Percentiles rank a stretch among this genome's conserved stretches.
Conservation (phyloP, 2,888 invertebrate species). For the Hanleya hanleyi region DNA sequence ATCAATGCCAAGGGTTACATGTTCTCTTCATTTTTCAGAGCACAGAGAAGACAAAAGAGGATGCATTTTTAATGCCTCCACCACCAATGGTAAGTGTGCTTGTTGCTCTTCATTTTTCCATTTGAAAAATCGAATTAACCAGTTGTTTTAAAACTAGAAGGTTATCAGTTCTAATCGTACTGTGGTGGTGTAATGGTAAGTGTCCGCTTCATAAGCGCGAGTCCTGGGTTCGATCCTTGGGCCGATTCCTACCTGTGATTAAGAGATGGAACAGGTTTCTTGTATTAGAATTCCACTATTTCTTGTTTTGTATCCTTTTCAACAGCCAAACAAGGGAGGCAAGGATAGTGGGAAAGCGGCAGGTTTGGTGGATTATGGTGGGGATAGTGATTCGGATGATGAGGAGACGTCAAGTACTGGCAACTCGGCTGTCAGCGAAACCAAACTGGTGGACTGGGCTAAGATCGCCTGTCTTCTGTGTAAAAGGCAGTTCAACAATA, state of each 20-base stretch:
- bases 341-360: background rate
- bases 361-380: constrained; percentile 79
- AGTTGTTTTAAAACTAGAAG: no score
- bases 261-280: no score
- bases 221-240: no score
- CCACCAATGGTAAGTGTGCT: constrained; percentile 51
- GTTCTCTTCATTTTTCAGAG: constrained; percentile 4
- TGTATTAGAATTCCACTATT: no score
- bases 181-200: no score
- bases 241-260: no score
- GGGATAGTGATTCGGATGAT: constrained; percentile 82
- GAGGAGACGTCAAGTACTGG: constrained; percentile 47
- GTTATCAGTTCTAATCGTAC: no score
- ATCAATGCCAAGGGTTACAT: background rate
- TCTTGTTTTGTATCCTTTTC: no score
- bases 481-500: constrained; percentile 93
- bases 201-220: no score
- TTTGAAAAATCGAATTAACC: no score
- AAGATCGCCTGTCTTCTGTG: constrained; percentile 95
- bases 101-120: no score
- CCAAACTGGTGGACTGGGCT: constrained; percentile 81
- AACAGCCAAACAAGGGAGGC: background rate
- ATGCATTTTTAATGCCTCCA: constrained; percentile 68
- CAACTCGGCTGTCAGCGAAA: constrained; percentile 73
- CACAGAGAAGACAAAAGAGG: constrained; percentile 43